Percentiles rank a stretch among this genome's conserved stretches.
Conservation (phyloP, 2,797 vertebrate species). For the Hybognathus amarus region DNA sequence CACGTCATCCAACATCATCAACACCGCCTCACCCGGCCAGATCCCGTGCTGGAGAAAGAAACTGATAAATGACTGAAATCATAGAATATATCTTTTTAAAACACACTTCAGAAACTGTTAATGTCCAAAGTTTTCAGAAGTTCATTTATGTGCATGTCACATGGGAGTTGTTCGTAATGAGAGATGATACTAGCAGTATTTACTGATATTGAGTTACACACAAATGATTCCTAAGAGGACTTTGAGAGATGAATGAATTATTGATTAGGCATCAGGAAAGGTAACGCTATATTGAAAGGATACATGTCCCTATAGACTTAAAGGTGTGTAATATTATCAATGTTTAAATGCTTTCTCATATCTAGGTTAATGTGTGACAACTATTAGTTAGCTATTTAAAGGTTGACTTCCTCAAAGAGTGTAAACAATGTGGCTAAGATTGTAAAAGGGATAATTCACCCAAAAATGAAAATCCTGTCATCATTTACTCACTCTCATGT, state of each 20-base stretch:
- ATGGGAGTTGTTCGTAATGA: not conserved
- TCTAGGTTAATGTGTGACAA: conserved; percentile 5
- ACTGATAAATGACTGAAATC: not conserved
- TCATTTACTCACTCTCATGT: no score
- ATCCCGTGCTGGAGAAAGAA: conserved; percentile 68
- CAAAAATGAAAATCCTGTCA: no score
- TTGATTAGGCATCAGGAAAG: conserved; percentile 12
- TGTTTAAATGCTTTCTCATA: conserved; percentile 4
- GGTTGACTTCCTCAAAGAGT: not conserved
- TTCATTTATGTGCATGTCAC: not conserved
- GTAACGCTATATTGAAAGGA: not conserved
- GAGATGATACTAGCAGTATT: conserved; percentile 8
- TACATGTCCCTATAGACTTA: not conserved
- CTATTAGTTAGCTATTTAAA: not conserved
- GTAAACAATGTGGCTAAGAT: conserved; percentile 5
- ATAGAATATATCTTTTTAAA: not conserved
- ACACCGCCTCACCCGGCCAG: conserved; percentile 78
- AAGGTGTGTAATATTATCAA: conserved; percentile 1
- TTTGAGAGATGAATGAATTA: conserved; percentile 1
- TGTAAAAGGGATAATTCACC: no score
- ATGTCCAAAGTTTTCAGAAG: not conserved
- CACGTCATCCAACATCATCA: conserved; percentile 81
- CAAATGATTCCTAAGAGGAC: not conserved
- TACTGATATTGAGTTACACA: conserved; percentile 3
- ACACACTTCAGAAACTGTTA: not conserved